Evolutionary conservation across 2,888 invertebrate species (phyloP), one percentile per base, ranked within the genome.

Genomic region (Coecobrya sp.): DNA sequence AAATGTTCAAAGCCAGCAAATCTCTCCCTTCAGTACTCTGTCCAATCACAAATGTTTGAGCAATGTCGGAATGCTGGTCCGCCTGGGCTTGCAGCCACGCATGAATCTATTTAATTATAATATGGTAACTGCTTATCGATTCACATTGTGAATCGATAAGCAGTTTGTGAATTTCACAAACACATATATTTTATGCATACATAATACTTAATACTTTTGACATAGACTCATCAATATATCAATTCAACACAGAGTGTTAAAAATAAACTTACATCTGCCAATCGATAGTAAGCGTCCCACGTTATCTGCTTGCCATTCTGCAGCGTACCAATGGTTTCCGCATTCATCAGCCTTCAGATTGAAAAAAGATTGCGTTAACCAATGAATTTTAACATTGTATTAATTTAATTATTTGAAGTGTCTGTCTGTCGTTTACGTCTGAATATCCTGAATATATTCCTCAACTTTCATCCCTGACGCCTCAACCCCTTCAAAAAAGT

Each of bases 81-180:
- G 96, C 96, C 4, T 97, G 95, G 0, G 96, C 95, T 91, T 96
- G 96, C 55, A 97, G 95, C 97, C 97, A 97, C 0, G 95, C 95
- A 93, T 97, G 96, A 76, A 97, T 97, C 90, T 97, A 95, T 0
- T n/a, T 4, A 65, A 22, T 70, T 16, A 42, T 16, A 73, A 36
- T 7, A 36, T 36, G 36, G 2, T 7, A 36, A 4, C 36, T 36
- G 36, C 36, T 36, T 36, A 36, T 36, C 36, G 36, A 49, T 49
- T 45, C 22, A 19, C n/a, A n/a, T n/a, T n/a, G n/a, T 19, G 22
- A 45, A 49, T 49, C 36, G 36, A 36, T 36, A 36, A 36, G 36
- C 36, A 36, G 36, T 4, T 36, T n/a, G n/a, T n/a, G n/a, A n/a
- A n/a, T n/a, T n/a, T n/a, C n/a, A n/a, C n/a, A n/a, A n/a, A n/a